Evolutionary conservation across 1,140 invertebrate genomes (phyloP).

Genomic region (Zaprionus inermis): DNA sequence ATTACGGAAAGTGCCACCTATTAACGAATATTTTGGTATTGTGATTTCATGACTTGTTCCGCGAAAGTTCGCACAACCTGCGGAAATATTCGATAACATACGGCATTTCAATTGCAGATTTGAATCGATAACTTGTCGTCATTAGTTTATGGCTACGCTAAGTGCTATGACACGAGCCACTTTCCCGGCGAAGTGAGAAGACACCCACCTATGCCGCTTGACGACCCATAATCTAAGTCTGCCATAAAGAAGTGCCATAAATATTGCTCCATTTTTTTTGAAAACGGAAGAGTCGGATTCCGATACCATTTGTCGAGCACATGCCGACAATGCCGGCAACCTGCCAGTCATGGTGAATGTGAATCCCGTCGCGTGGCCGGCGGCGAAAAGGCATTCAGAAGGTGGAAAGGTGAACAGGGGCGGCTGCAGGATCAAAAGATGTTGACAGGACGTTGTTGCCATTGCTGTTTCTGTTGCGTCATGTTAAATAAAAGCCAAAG

Average conservation of each 20-base stretch:
- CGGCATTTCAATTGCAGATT: conserved; percentile 5
- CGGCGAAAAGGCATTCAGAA: conserved; percentile 55
- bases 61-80: conserved; percentile 11
- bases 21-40: conserved; percentile 46
- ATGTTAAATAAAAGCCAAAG: conserved; percentile 76
- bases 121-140: conserved; percentile 19
- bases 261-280: not conserved
- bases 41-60: conserved; percentile 56
- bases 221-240: not conserved
- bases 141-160: conserved; percentile 5
- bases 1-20: conserved; percentile 36
- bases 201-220: conserved; percentile 1
- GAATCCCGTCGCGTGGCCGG: conserved; percentile 50
- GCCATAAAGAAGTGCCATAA: conserved; percentile 1
- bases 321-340: conserved; percentile 51
- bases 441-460: conserved; percentile 62
- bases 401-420: conserved; percentile 48
- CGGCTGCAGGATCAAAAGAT: conserved; percentile 58
- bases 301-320: conserved; percentile 8
- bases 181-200: not conserved
- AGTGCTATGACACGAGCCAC: conserved; percentile 9
- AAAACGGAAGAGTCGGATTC: not conserved
- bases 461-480: conserved; percentile 70
- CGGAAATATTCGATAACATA: conserved; percentile 10
- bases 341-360: conserved; percentile 62